phyloP scores from a whole-genome alignment of 2,888 invertebrate genomes.

The Endotricha flammealis region DNA sequence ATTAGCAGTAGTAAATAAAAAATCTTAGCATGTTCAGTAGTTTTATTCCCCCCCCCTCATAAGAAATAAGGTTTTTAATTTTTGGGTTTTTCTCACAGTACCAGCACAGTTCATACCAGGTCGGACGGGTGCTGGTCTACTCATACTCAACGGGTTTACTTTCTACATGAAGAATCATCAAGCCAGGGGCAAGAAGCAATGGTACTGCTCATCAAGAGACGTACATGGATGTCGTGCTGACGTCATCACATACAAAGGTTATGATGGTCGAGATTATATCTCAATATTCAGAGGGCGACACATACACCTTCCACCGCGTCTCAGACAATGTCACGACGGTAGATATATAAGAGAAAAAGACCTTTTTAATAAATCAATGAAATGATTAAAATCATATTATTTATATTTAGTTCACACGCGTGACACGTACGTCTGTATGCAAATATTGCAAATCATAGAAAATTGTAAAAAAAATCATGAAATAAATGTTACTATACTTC shows the following conservation, averaged over 20 bases:
- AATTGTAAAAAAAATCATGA: too few relatives aligned
- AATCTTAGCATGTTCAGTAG: too few relatives aligned
- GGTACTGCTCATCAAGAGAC: constrained; percentile 71
- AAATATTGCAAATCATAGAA: too few relatives aligned
- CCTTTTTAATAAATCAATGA: constrained; percentile 34
- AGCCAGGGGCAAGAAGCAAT: constrained; percentile 70
- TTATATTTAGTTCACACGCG: constrained; percentile 26
- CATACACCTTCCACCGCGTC: constrained; percentile 63
- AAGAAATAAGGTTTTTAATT: constrained; percentile 16
- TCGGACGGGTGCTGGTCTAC: constrained; percentile 61
- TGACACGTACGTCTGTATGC: too few relatives aligned
- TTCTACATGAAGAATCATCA: constrained; percentile 74
- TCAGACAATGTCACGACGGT: constrained; percentile 65
- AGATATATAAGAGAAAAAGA: constrained; percentile 68
- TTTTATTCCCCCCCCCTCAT: constrained; percentile 21
- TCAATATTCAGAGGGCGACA: constrained; percentile 68
- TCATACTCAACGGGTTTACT: constrained; percentile 67
- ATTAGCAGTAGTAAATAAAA: too few relatives aligned
- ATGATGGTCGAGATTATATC: constrained; percentile 64
- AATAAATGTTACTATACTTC: too few relatives aligned
- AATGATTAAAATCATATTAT: constrained; percentile 30
- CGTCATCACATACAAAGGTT: constrained; percentile 66
- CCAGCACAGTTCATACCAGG: constrained; percentile 70
- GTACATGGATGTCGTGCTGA: constrained; percentile 68
- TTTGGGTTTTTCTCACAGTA: constrained; percentile 55